Conservation (phyloP, 1,140 invertebrate genomes). For the Cydia amplana region DNA sequence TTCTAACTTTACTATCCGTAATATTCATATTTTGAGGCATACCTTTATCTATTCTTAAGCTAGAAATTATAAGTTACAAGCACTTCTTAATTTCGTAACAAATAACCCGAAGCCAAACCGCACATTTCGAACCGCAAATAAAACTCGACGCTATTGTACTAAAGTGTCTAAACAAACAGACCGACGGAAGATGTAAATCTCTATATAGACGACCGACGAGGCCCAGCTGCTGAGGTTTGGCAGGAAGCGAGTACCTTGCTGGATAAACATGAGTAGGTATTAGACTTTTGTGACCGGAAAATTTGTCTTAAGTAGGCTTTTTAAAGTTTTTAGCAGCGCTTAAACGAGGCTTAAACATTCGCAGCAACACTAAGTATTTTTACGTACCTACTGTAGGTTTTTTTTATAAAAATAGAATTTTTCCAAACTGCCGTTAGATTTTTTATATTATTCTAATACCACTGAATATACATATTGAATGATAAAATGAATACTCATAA, state of each 20-base stretch:
- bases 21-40: background rate
- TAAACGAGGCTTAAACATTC: no score
- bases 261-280: conserved; percentile 1
- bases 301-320: background rate
- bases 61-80: background rate
- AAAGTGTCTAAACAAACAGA: conserved; percentile 34
- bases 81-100: conserved; percentile 2
- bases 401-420: no score
- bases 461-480: no score
- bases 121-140: conserved; percentile 28
- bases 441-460: no score
- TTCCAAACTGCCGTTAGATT: no score
- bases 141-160: conserved; percentile 29
- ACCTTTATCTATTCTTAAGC: background rate
- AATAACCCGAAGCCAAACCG: background rate
- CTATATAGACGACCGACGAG: conserved; percentile 7
- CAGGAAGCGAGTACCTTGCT: conserved; percentile 9
- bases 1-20: no score
- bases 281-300: background rate
- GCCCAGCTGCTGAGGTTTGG: conserved; percentile 26
- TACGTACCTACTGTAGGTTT: no score
- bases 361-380: no score
- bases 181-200: conserved; percentile 31
- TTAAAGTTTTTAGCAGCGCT: background rate
- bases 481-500: no score